phyloP scores from a whole-genome alignment of 2,113 vertebrate species.

The Notarius quadriscutis region DNA sequence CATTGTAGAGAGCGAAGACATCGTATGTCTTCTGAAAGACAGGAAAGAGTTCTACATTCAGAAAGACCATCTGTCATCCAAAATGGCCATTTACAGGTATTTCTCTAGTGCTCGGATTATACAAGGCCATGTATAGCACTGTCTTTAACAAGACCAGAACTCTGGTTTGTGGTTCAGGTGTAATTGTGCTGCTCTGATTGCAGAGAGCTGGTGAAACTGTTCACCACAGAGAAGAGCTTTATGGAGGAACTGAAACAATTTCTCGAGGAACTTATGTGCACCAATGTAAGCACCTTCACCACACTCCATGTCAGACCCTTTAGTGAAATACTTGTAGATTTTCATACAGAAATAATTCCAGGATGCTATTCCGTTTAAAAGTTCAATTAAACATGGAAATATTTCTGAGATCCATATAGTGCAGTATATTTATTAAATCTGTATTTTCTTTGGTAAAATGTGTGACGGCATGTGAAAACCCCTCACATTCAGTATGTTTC shows the following conservation, averaged over 20 bases:
- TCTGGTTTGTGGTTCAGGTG: neutral
- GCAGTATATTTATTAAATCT: neutral
- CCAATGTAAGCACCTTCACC: constrained; percentile 61
- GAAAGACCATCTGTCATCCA: constrained; percentile 69
- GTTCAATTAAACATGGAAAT: neutral
- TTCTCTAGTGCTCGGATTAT: neutral
- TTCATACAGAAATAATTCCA: neutral
- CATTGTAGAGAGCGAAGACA: constrained; percentile 65
- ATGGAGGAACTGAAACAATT: constrained; percentile 71
- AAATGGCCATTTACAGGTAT: constrained; percentile 76
- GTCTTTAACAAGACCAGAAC: neutral
- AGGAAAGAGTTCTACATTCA: constrained; percentile 74
- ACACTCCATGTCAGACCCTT: neutral
- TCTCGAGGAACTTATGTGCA: constrained; percentile 59
- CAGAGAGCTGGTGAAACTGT: constrained; percentile 78
- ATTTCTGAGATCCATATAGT: neutral
- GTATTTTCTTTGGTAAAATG: neutral
- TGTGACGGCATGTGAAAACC: neutral
- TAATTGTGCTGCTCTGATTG: constrained; percentile 40
- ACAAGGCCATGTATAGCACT: too few relatives aligned
- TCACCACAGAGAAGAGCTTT: constrained; percentile 66
- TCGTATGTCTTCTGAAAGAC: constrained; percentile 74
- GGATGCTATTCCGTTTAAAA: neutral
- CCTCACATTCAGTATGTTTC: neutral
- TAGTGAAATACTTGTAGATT: neutral